These are phyloP conservation scores for Notolabrus celidotus DNA, from an alignment of 2,797 vertebrate genomes.

Conservation along the genomic window DNA sequence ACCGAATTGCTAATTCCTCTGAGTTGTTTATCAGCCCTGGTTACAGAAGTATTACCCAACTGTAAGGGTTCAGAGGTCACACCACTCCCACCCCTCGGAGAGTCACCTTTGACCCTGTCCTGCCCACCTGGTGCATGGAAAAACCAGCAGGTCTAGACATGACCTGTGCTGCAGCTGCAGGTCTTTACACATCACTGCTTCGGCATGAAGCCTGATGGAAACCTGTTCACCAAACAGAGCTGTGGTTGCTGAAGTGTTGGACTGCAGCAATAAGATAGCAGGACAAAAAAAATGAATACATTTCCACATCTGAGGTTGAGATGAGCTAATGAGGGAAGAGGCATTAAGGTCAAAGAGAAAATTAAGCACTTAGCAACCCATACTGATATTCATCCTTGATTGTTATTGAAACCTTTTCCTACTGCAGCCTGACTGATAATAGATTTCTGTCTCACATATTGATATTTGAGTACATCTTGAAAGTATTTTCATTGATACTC, in stretches of 20 bases:
- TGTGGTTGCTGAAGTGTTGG: neutral
- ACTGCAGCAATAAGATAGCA: neutral
- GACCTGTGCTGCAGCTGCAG: conserved; percentile 14
- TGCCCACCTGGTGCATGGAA: conserved; percentile 59
- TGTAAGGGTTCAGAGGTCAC: conserved; percentile 61
- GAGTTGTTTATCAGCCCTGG: neutral
- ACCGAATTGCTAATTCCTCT: conserved; percentile 18
- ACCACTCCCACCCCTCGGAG: conserved; percentile 38
- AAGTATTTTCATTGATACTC: too few relatives aligned
- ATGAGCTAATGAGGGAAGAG: too few relatives aligned
- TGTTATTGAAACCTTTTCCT: too few relatives aligned
- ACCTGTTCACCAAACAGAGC: conserved; percentile 24
- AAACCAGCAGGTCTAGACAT: conserved; percentile 64
- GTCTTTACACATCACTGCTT: conserved; percentile 1
- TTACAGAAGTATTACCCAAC: conserved; percentile 53
- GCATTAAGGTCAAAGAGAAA: too few relatives aligned
- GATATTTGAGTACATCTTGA: too few relatives aligned
- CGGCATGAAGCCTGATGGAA: conserved; percentile 3
- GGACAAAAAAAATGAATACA: too few relatives aligned
- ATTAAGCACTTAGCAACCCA: too few relatives aligned
- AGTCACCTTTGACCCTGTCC: conserved; percentile 51
- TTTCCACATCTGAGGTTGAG: too few relatives aligned
- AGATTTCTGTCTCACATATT: too few relatives aligned
- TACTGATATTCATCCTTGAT: too few relatives aligned
- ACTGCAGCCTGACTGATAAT: too few relatives aligned